phyloP scores from a whole-genome alignment of 1,140 invertebrate species.

The Chrysopa pallens region DNA sequence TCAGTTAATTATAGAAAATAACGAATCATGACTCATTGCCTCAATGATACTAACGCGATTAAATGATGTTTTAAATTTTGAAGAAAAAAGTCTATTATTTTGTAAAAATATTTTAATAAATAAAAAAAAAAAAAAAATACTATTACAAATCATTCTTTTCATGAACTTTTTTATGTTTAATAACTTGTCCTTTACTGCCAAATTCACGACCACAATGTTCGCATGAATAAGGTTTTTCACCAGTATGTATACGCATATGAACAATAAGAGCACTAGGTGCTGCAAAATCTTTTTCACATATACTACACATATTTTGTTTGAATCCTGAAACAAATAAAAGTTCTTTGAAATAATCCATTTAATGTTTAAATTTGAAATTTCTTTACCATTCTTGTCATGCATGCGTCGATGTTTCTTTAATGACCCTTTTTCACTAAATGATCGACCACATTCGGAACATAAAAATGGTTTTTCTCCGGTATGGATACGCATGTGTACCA shows the following conservation, averaged over 20 bases:
- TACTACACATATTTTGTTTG: conserved; percentile 35
- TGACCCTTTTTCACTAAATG: conserved; percentile 17
- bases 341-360: no score
- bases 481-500: conserved; percentile 39
- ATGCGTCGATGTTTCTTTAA: conserved; percentile 19
- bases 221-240: conserved; percentile 42
- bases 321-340: conserved; percentile 28
- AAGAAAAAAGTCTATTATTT: no score
- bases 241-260: conserved; percentile 45
- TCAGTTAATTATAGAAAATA: no score
- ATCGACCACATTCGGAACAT: conserved; percentile 24
- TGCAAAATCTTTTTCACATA: conserved; percentile 21
- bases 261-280: conserved; percentile 18
- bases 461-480: conserved; percentile 44
- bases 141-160: neutral
- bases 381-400: neutral
- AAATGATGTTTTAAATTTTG: no score
- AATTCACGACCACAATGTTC: conserved; percentile 19
- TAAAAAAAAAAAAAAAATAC: no score
- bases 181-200: conserved; percentile 16
- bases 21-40: no score
- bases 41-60: no score
- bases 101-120: no score
- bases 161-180: conserved; percentile 16
- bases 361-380: no score